phyloP scores from a whole-genome alignment of 2,797 vertebrate genomes.

The Rhadinocentrus ornatus region DNA sequence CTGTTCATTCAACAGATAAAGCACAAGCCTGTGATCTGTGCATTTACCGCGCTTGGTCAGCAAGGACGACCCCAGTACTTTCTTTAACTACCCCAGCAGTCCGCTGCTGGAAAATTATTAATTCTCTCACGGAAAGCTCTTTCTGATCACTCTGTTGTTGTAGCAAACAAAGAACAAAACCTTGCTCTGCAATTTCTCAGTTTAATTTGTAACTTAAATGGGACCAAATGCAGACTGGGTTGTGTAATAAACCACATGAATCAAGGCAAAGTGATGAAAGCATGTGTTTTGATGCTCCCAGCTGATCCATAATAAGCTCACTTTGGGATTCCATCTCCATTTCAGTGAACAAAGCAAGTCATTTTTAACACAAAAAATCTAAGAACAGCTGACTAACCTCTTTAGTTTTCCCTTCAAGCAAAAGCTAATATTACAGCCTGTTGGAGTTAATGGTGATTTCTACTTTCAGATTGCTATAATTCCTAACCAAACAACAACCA shows the following conservation, averaged over 20 bases:
- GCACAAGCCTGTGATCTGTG: slow-evolving; percentile 22
- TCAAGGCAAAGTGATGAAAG: background rate
- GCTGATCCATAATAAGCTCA: too few species aligned
- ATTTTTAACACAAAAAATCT: too few species aligned
- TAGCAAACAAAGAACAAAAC: background rate
- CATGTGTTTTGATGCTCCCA: background rate
- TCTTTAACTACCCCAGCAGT: slow-evolving; percentile 2
- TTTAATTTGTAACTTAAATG: background rate
- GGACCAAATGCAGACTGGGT: background rate
- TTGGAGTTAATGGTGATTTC: background rate
- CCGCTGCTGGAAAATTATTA: background rate
- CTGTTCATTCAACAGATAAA: slow-evolving; percentile 9
- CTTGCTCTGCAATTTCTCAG: background rate
- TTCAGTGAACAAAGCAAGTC: too few species aligned
- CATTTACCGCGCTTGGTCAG: slow-evolving; percentile 20
- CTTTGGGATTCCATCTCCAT: too few species aligned
- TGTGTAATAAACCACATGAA: background rate
- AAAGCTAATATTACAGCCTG: background rate
- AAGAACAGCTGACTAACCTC: background rate
- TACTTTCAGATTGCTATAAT: background rate
- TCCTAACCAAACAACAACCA: too few species aligned
- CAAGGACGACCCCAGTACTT: slow-evolving; percentile 17
- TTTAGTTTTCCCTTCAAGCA: background rate
- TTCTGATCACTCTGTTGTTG: background rate
- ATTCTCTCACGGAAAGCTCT: background rate